Evolutionary conservation across 2,797 vertebrate species (phyloP), one percentile per base, ranked within the genome.

Genomic region (Argyrosomus regius): DNA sequence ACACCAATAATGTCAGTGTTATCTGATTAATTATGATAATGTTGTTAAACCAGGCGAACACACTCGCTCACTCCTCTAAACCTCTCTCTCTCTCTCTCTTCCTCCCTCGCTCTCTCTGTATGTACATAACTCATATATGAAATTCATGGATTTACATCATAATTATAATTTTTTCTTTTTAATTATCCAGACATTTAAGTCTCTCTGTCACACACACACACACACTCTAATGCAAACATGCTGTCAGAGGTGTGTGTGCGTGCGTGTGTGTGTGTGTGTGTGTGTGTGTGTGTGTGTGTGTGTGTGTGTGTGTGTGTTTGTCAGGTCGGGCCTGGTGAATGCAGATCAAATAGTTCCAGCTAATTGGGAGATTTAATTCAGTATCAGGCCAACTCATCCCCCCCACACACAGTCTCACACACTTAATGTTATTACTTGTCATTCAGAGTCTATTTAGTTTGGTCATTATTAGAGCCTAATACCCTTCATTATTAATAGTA

Each of bases 11-110:
- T 77, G 71, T 81, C 84, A 61, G 50, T 5, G 59, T 80, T 90
- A 90, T 89, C 87, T 87, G 77, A 89, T 87, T 85, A 83, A 88
- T 88, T 84, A 85, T 87, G 82, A 84, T 87, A 88, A 90, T 86
- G 67, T 70, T 86, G 70, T 88, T 84, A 79, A 79, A 87, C 61
- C 80, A 77, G 56, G 46, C 18, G 5, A 72, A 72, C 39, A 58
- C 46, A 72, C 58, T 62, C 14, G 1, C 48, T 82, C 65, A n/a
- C 35, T 82, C 63, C 39, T 63, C 59, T 70, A 56, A 76, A 54
- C 8, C 70, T 28, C 48, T 5, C 52, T 17, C 11, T 64, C 45
- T 22, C 50, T 41, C 22, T 48, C 22, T 17, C 11, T 64, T 39
- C 20, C 46, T 43, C 24, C 43, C 24, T 41, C 11, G 3, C 50